Conservation (phyloP, 1,140 invertebrate species). For the Neomicropteryx cornuta region DNA sequence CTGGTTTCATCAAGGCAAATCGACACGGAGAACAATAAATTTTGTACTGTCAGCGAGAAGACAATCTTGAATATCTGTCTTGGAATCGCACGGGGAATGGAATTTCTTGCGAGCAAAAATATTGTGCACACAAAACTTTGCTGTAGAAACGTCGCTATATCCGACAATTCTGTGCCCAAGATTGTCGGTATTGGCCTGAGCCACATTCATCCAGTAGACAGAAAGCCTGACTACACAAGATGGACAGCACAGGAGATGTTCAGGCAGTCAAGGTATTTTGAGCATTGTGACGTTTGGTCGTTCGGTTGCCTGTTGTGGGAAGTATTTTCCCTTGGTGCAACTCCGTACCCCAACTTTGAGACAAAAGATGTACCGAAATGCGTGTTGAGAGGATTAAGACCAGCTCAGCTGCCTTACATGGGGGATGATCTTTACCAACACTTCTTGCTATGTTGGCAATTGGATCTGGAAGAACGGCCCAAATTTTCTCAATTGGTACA, state of each 20-base stretch:
- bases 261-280: conserved; percentile 48
- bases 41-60: conserved; percentile 48
- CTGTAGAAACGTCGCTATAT: conserved; percentile 51
- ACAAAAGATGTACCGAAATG: conserved; percentile 58
- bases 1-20: conserved; percentile 50
- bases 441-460: conserved; percentile 74
- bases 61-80: conserved; percentile 43
- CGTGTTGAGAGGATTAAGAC: conserved; percentile 53
- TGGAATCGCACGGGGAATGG: conserved; percentile 53
- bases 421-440: conserved; percentile 71
- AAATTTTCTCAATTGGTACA: conserved; percentile 23
- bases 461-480: conserved; percentile 69
- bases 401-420: conserved; percentile 59
- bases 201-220: conserved; percentile 36
- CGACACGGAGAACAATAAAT: conserved; percentile 46
- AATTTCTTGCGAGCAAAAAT: conserved; percentile 46
- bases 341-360: conserved; percentile 58
- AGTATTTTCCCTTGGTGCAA: conserved; percentile 68
- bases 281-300: conserved; percentile 72
- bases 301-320: conserved; percentile 77
- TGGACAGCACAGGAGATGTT: conserved; percentile 72
- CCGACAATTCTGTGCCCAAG: conserved; percentile 51
- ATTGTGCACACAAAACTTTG: conserved; percentile 62
- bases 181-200: conserved; percentile 59
- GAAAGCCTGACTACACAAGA: conserved; percentile 53